phyloP scores from a whole-genome alignment of 2,113 vertebrate genomes.

The Poeciliopsis turrubarensis region DNA sequence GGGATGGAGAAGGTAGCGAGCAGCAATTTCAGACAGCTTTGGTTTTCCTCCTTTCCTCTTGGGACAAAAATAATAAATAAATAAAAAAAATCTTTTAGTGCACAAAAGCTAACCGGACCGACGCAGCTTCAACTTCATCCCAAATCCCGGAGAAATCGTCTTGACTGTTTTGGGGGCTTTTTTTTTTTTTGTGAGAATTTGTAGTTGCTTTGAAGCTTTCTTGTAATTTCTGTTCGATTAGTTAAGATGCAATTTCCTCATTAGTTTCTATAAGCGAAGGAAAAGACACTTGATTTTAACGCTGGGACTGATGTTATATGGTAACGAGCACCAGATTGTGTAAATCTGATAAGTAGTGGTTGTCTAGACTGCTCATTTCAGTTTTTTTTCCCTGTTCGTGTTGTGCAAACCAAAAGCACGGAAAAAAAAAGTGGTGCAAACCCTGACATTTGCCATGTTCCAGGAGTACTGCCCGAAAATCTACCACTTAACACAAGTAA shows the following conservation, averaged over 20 bases:
- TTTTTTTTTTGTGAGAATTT: not conserved
- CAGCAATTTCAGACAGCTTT: slow-evolving; percentile 42
- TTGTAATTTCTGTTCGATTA: not conserved
- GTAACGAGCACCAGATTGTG: slow-evolving; percentile 14
- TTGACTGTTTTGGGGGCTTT: not conserved
- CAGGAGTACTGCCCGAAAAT: slow-evolving; percentile 64
- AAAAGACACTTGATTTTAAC: not conserved
- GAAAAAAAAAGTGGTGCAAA: slow-evolving; percentile 66
- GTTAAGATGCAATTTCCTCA: not conserved
- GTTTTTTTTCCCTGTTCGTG: slow-evolving; percentile 49
- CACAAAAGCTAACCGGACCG: not conserved
- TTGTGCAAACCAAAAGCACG: slow-evolving; percentile 51
- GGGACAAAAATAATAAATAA: not conserved
- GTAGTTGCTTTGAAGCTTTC: not conserved
- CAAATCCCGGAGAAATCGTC: not conserved
- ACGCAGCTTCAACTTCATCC: not conserved
- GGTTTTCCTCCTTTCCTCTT: slow-evolving; percentile 24
- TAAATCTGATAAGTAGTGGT: slow-evolving; percentile 23
- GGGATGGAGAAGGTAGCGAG: slow-evolving; percentile 53
- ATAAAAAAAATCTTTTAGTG: not conserved
- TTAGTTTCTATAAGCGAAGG: not conserved
- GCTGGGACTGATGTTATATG: not conserved
- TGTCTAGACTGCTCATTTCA: not conserved
- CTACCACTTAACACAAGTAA: slow-evolving; percentile 73
- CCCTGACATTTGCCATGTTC: slow-evolving; percentile 78